Conservation (phyloP, 2,888 invertebrate genomes). For the Siphlonurus alternatus region DNA sequence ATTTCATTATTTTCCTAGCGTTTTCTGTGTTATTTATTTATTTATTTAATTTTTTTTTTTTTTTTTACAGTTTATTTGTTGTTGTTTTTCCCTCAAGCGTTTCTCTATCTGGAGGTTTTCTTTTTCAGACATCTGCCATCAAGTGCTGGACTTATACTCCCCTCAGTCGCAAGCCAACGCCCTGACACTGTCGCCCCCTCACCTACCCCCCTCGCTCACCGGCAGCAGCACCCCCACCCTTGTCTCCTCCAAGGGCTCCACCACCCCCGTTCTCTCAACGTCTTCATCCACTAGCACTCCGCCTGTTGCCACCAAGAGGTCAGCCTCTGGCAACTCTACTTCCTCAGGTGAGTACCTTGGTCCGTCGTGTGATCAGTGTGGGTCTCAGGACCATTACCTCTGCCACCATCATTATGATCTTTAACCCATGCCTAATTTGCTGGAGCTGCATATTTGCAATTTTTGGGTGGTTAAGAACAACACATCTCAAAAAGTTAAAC, state of each 20-base stretch:
- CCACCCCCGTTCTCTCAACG: not conserved
- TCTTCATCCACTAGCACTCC: not conserved
- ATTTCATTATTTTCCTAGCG: not conserved
- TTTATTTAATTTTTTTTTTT: not conserved
- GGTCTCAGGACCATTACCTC: too few relatives aligned
- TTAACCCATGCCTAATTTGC: too few relatives aligned
- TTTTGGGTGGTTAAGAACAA: too few relatives aligned
- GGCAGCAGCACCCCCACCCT: not conserved
- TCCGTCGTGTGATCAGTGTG: too few relatives aligned
- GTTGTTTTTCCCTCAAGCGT: too few relatives aligned
- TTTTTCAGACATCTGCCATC: slow-evolving; percentile 78
- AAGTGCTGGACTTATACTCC: slow-evolving; percentile 77
- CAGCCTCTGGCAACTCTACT: not conserved
- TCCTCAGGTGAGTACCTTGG: not conserved
- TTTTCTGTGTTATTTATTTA: not conserved
- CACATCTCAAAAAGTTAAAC: too few relatives aligned
- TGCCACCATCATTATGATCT: too few relatives aligned
- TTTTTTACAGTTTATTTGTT: not conserved
- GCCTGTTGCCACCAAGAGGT: not conserved
- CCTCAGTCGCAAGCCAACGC: slow-evolving; percentile 41
- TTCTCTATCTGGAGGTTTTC: too few relatives aligned
- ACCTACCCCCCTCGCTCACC: slow-evolving; percentile 17
- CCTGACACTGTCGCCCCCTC: slow-evolving; percentile 30
- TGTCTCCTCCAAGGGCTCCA: not conserved
- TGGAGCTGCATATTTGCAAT: too few relatives aligned